Conservation (phyloP, 30 jellyfish, hydroid and myxozoan species). For the Phacellophora camtschatica region DNA sequence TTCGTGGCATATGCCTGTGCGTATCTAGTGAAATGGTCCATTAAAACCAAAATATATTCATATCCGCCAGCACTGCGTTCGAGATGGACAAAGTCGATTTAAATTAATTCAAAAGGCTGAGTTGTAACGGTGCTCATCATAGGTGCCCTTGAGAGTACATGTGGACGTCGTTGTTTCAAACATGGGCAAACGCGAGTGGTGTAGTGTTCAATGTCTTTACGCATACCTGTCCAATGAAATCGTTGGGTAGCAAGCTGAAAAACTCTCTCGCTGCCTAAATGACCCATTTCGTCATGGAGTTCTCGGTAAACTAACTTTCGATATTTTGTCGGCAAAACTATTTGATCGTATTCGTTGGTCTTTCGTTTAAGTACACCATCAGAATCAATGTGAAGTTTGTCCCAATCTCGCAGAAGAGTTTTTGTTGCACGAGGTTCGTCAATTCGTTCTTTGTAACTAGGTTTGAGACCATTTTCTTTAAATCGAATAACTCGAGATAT, state of each 20-base stretch:
- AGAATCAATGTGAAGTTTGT: not conserved
- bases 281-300: constrained; percentile 44
- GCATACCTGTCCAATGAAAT: constrained; percentile 47
- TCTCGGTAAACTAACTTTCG: not conserved
- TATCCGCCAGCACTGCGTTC: constrained; percentile 46
- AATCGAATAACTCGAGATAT: not conserved
- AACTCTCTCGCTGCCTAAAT: constrained; percentile 41
- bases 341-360: constrained; percentile 30
- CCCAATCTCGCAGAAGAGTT: constrained; percentile 33
- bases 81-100: constrained; percentile 18
- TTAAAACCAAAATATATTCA: constrained; percentile 38
- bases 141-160: not conserved
- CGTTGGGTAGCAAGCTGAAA: constrained; percentile 42
- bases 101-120: constrained; percentile 16
- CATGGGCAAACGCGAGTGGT: constrained; percentile 1
- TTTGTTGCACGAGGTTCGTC: not conserved
- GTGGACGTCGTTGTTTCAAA: constrained; percentile 6
- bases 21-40: constrained; percentile 42
- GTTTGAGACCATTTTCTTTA: constrained; percentile 4
- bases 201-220: constrained; percentile 6
- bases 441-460: not conserved
- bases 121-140: constrained; percentile 7
- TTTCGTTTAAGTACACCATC: constrained; percentile 8
- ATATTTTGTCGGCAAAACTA: constrained; percentile 14
- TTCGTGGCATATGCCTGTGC: constrained; percentile 50